A percentile compares a stretch with the other conserved stretches of the same genome.
phyloP scores from a whole-genome alignment of 2,113 vertebrate species.

The Misgurnus anguillicaudatus region DNA sequence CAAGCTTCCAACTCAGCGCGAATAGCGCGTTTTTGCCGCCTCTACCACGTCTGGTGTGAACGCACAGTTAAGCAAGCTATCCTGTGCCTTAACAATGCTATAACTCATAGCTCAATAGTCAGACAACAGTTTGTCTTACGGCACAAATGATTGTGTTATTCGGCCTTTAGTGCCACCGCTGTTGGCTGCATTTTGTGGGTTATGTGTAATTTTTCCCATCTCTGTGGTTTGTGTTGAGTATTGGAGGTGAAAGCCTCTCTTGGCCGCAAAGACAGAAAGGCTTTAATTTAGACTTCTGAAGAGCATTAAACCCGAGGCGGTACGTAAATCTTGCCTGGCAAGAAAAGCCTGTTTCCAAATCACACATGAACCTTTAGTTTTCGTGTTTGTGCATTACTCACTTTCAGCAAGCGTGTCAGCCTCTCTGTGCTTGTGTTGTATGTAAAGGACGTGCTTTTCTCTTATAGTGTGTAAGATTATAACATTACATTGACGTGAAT shows the following conservation, averaged over 20 bases:
- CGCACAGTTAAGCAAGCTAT: too few species aligned
- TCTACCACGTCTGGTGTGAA: too few species aligned
- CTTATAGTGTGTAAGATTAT: not conserved
- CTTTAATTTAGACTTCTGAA: slow-evolving; percentile 23
- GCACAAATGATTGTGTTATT: not conserved
- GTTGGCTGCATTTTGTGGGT: not conserved
- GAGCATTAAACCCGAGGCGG: not conserved
- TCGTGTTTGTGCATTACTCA: not conserved
- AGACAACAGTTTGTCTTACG: not conserved
- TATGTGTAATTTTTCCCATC: slow-evolving; percentile 20
- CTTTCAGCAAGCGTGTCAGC: not conserved
- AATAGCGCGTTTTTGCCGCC: too few species aligned
- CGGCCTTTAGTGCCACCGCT: too few species aligned
- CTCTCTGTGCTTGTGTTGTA: not conserved
- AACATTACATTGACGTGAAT: not conserved
- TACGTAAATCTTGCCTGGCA: slow-evolving; percentile 29
- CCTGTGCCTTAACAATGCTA: too few species aligned
- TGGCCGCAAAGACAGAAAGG: not conserved
- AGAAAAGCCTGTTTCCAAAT: slow-evolving; percentile 39
- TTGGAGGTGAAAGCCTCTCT: not conserved
- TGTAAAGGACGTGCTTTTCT: not conserved
- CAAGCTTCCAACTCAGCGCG: too few species aligned
- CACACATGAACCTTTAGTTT: not conserved
- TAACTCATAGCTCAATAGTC: too few species aligned
- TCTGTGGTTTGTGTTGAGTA: not conserved